Evolutionary conservation across 37 sponge, comb jelly and placozoan genomes (phyloP).

Genomic region (Oopsacas minuta): DNA sequence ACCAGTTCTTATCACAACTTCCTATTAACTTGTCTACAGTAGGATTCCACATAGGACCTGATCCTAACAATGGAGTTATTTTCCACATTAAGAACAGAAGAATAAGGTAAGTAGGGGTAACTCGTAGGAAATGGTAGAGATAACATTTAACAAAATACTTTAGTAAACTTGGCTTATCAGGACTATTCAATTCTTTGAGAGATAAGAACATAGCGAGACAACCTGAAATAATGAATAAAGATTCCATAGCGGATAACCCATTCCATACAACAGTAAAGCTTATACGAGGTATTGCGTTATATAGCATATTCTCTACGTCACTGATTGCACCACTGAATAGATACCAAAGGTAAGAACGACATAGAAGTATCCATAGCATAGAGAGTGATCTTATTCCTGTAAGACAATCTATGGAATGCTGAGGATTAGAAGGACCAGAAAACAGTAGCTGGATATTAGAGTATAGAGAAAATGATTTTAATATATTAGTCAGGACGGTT

Average conservation of each 20-base stretch:
- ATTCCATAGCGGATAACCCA: neutral
- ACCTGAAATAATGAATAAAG: neutral
- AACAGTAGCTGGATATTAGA: neutral
- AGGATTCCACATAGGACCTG: conserved; percentile 24
- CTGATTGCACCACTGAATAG: neutral
- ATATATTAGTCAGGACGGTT: neutral
- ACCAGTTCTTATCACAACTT: conserved; percentile 68
- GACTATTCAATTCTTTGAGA: neutral
- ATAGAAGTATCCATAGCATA: neutral
- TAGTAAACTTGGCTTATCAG: neutral
- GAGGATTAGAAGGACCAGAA: neutral
- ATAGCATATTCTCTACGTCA: neutral
- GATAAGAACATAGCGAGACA: neutral
- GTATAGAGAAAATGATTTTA: neutral
- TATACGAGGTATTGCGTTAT: neutral
- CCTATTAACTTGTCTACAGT: neutral
- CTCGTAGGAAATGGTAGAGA: conserved; percentile 58
- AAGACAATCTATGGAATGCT: neutral
- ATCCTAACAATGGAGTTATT: conserved; percentile 27
- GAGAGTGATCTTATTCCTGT: neutral
- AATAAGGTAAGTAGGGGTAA: conserved; percentile 53
- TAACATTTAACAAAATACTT: conserved; percentile 35
- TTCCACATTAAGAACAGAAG: conserved; percentile 47
- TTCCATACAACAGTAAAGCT: neutral
- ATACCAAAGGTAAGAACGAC: neutral